Conservation (phyloP, 2,797 vertebrate genomes). For the Enteromius anoplus region DNA sequence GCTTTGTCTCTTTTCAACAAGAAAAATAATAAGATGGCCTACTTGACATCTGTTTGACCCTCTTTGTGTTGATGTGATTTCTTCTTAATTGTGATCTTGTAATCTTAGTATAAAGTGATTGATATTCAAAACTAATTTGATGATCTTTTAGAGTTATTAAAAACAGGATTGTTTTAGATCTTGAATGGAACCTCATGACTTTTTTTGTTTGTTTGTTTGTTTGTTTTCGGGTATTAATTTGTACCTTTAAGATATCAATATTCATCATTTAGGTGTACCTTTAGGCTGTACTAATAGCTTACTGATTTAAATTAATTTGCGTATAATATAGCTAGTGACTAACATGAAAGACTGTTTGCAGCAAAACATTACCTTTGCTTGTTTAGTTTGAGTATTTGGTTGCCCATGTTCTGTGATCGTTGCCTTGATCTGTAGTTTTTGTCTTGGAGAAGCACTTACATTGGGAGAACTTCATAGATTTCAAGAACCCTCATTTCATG, state of each 20-base stretch:
- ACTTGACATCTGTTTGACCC: background rate
- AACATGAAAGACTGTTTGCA: background rate
- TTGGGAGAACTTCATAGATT: background rate
- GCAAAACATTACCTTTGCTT: background rate
- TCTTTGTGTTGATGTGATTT: background rate
- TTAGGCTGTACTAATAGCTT: no score
- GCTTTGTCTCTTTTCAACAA: conserved; percentile 66
- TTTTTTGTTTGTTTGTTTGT: background rate
- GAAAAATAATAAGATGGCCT: conserved; percentile 50
- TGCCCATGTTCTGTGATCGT: background rate
- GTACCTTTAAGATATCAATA: background rate
- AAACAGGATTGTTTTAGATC: background rate
- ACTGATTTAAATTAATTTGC: background rate
- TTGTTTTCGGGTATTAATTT: no score
- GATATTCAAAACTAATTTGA: background rate
- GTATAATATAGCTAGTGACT: background rate
- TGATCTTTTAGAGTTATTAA: background rate
- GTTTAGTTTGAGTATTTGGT: background rate
- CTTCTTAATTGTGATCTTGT: background rate
- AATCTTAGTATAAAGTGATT: background rate
- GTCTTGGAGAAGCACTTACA: background rate
- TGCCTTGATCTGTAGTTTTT: background rate
- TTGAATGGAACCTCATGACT: background rate
- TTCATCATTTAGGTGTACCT: background rate
- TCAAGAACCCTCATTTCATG: background rate